phyloP scores from a whole-genome alignment of 1,140 invertebrate genomes.

The Phymastichus coffea region DNA sequence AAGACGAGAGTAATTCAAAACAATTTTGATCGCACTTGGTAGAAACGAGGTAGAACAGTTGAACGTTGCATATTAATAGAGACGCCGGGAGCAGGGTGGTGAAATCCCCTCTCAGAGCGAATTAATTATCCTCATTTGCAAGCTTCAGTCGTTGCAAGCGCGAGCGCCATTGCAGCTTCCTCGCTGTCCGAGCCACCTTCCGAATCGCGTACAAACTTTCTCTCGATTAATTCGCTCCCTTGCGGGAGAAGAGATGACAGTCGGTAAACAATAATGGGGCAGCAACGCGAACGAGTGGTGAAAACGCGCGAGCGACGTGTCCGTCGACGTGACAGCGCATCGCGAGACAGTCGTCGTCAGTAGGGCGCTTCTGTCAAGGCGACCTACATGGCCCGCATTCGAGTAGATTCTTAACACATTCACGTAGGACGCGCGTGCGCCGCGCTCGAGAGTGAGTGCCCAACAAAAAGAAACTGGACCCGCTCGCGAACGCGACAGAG shows the following conservation, averaged over 20 bases:
- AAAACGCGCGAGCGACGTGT: too few species aligned
- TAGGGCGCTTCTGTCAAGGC: too few species aligned
- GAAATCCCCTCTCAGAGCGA: constrained; percentile 17
- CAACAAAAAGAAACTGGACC: constrained; percentile 8
- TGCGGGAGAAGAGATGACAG: too few species aligned
- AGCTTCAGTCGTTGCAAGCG: constrained; percentile 13
- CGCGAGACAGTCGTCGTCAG: too few species aligned
- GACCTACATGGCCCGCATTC: neutral
- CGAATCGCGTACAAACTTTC: constrained; percentile 6
- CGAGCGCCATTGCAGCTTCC: neutral
- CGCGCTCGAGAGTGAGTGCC: too few species aligned
- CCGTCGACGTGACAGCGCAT: too few species aligned
- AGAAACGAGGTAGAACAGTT: neutral
- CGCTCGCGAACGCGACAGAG: too few species aligned
- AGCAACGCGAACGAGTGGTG: too few species aligned
- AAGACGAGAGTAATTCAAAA: too few species aligned
- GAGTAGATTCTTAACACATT: neutral
- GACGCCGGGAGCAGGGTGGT: neutral
- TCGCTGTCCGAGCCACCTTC: constrained; percentile 2
- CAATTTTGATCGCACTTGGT: neutral
- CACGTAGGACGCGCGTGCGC: too few species aligned
- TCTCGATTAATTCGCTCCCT: constrained; percentile 2
- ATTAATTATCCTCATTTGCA: constrained; percentile 25
- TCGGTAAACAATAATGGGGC: too few species aligned
- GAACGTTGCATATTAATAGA: constrained; percentile 9